These are phyloP conservation scores for Physella acuta DNA, from an alignment of 1,140 invertebrate species.

Conservation along the genomic window DNA sequence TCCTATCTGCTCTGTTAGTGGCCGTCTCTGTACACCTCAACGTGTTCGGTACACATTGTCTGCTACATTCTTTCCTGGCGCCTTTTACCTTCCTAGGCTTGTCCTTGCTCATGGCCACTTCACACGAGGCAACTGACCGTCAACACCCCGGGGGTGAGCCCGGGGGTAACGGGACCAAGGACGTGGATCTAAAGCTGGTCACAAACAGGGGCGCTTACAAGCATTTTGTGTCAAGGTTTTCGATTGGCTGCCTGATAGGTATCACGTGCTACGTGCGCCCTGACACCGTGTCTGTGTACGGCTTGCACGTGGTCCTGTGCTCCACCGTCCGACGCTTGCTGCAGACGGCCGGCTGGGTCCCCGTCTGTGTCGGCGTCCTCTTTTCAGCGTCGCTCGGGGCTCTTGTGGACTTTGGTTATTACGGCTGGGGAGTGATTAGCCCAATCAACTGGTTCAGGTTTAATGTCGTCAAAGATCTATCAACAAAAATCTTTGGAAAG, in stretches of 20 bases:
- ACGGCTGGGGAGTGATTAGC: slow-evolving; percentile 42
- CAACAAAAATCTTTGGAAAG: slow-evolving; percentile 37
- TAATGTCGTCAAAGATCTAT: slow-evolving; percentile 39
- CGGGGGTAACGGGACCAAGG: too few relatives aligned
- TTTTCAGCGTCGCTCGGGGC: slow-evolving; percentile 32
- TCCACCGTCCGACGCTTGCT: neutral
- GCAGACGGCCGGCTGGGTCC: too few relatives aligned
- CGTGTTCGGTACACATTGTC: slow-evolving; percentile 48
- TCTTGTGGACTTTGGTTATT: slow-evolving; percentile 37
- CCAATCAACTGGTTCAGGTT: slow-evolving; percentile 49
- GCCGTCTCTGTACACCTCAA: slow-evolving; percentile 42
- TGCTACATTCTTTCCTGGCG: slow-evolving; percentile 48
- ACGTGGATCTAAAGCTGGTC: too few relatives aligned
- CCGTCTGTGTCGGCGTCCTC: neutral
- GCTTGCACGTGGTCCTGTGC: neutral
- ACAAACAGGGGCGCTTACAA: too few relatives aligned
- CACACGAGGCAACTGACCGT: too few relatives aligned
- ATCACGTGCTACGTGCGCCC: slow-evolving; percentile 7
- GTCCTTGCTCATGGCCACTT: neutral
- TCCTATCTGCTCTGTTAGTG: slow-evolving; percentile 39
- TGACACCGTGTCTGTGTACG: neutral
- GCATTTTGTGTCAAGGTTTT: too few relatives aligned
- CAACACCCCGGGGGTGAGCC: too few relatives aligned
- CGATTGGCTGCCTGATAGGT: neutral
- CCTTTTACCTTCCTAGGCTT: slow-evolving; percentile 40